Evolutionary conservation across 2,888 invertebrate species (phyloP), one percentile per base, ranked within the genome.

Genomic region (Serrognathus titanus): DNA sequence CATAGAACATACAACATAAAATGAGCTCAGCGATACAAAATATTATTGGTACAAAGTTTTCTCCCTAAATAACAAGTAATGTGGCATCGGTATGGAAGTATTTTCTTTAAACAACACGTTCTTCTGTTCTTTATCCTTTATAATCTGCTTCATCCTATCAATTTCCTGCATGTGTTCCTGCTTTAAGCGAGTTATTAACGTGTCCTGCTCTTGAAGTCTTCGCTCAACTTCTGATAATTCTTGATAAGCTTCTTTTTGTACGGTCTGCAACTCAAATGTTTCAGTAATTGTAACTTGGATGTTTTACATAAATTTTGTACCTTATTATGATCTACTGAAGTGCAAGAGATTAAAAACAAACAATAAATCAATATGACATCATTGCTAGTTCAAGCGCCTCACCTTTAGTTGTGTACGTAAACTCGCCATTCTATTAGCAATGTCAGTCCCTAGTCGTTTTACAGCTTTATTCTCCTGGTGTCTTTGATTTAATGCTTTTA

Each of bases 171-270:
- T 72, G 67, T 81, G 80, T 55, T 81, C 79, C 9, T 71, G 69
- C 65, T 80, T 81, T 76, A 82, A 76, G 24, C 71, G 71, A 40
- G 75, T 76, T 2, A 81, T 79, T 12, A 75, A 72, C 2, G 74
- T 63, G 59, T 80, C 78, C 63, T 82, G 81, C 52, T 77, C 76
- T 59, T 75, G 78, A 13, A 82, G 78, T 52, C 78, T 77, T 63
- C 79, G 78, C 62, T 82, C 82, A 0, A 81, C 80, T 1, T 78
- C 75, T 2, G 77, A 76, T 54, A 82, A 71, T 68, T 82, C 81
- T 55, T 81, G 78, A 71, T 77, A 80, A 2, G 82, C 80, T 51
- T 77, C 81, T 62, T 78, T 77, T 64, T 81, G 81, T 10, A 83
- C 81, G 53, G 73, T 78, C 82, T 83, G 62, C 45, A 71, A 67